Evolutionary conservation across 2,888 invertebrate species (phyloP).

Genomic region (Yponomeuta malinellus): DNA sequence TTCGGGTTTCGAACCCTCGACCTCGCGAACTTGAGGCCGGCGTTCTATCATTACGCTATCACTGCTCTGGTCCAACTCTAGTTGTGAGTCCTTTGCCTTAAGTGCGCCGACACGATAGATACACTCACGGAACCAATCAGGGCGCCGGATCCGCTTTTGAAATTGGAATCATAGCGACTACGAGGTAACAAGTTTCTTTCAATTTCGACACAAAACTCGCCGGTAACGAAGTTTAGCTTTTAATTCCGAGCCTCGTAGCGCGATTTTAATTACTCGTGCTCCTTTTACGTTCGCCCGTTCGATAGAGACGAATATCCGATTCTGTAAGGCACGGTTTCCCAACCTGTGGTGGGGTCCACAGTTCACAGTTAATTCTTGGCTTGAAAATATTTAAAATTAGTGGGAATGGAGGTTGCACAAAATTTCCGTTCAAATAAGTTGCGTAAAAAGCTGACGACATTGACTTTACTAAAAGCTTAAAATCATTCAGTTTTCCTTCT

Average conservation of each 20-base stretch:
- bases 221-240: conserved; percentile 69
- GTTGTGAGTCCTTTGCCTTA: conserved; percentile 3
- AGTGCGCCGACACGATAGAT: conserved; percentile 28
- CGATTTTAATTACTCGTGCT: conserved; percentile 59
- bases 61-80: too few species aligned
- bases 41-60: too few species aligned
- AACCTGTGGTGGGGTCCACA: too few species aligned
- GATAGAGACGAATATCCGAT: conserved; percentile 35
- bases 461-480: too few species aligned
- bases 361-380: too few species aligned
- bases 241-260: conserved; percentile 50
- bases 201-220: conserved; percentile 64
- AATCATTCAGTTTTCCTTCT: too few species aligned
- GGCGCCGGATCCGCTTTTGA: conserved; percentile 62
- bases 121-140: conserved; percentile 62
- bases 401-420: too few species aligned
- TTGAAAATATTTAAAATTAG: too few species aligned
- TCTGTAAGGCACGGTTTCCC: conserved; percentile 22
- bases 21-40: too few species aligned
- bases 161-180: conserved; percentile 67
- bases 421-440: too few species aligned
- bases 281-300: conserved; percentile 45
- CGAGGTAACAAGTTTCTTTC: conserved; percentile 71
- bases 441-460: too few species aligned
- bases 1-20: too few species aligned